These are phyloP conservation scores for Siniperca scherzeri DNA, from an alignment of 2,797 vertebrate genomes.

Conservation along the genomic window DNA sequence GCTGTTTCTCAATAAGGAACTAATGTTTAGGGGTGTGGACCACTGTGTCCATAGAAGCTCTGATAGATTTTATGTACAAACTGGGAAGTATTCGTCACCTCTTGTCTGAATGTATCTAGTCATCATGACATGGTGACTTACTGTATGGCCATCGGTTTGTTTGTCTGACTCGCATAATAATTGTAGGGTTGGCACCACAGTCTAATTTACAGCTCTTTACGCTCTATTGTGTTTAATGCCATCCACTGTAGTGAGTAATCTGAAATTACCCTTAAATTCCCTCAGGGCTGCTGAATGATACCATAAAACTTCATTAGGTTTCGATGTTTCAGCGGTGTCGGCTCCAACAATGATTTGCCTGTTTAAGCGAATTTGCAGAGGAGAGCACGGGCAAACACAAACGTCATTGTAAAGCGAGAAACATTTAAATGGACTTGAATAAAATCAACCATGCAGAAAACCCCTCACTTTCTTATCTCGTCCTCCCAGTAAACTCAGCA, in stretches of 20 bases:
- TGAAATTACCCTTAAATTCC: slow-evolving; percentile 52
- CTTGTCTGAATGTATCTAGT: slow-evolving; percentile 12
- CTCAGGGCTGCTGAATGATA: slow-evolving; percentile 31
- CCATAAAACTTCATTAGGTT: slow-evolving; percentile 47
- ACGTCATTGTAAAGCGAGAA: slow-evolving; percentile 12
- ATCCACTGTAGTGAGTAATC: slow-evolving; percentile 44
- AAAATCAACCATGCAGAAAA: slow-evolving; percentile 21
- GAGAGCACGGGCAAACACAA: not conserved
- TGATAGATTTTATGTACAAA: slow-evolving; percentile 21
- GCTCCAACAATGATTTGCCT: slow-evolving; percentile 40
- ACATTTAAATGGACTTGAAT: slow-evolving; percentile 20
- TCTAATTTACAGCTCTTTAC: slow-evolving; percentile 41
- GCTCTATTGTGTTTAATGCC: slow-evolving; percentile 30
- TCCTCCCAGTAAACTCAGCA: slow-evolving; percentile 14
- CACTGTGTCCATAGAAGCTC: not conserved
- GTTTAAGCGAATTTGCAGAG: slow-evolving; percentile 39
- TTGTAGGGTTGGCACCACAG: not conserved
- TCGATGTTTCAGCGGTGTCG: slow-evolving; percentile 16
- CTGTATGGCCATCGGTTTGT: slow-evolving; percentile 11
- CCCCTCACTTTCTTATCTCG: not conserved
- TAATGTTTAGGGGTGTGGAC: slow-evolving; percentile 1
- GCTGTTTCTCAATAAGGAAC: slow-evolving; percentile 5
- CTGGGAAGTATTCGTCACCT: not conserved
- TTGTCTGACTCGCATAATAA: slow-evolving; percentile 23
- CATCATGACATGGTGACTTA: not conserved